Base-by-base conservation (phyloP, 1,140 invertebrate species). In the Pectinophora gossypiella region DNA sequence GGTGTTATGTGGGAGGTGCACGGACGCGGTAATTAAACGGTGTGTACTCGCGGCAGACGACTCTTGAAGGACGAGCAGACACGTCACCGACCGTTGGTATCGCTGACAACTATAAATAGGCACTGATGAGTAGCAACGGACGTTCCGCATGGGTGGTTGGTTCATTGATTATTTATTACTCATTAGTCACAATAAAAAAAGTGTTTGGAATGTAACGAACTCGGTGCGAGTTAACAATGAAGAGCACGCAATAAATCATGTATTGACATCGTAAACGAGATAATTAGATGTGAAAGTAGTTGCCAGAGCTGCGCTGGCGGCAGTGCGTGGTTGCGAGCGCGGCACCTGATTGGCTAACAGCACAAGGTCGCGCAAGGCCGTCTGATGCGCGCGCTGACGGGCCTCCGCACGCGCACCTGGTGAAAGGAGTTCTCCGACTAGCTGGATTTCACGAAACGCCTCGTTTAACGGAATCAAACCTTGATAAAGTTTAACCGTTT, bases 311-410 rank as follows among this genome's bases (percentile, higher is more conserved):
- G 23, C 23, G 23, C 23, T 12, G 12, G 23, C 23, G n/a, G 12
- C 23, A 27, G 23, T 12, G 23, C 23, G 12, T 27, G 23, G 23
- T 5, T 27, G 5, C 23, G 23, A 16, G 43, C 43, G 5, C 43
- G 43, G 43, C 43, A 22, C 13, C 38, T n/a, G 38, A 19, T 42
- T 42, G 13, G 38, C 38, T 15, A 3, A 44, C 19, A 6, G 42
- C 43, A 19, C 43, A 45, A 45, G 43, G 43, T 45, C 43, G 18
- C 18, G 42, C 43, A 45, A 45, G 43, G 43, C 43, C 43, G 43
- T 19, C 2, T 13, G 43, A 20, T 3, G 19, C 18, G 43, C 18
- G n/a, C n/a, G n/a, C n/a, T n/a, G n/a, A n/a, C n/a, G n/a, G n/a
- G n/a, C n/a, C n/a, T 16, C 9, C 43, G 43, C 18, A 5, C 16